Conservation (phyloP, 2,888 invertebrate genomes). For the Lasioglossum lativentre region DNA sequence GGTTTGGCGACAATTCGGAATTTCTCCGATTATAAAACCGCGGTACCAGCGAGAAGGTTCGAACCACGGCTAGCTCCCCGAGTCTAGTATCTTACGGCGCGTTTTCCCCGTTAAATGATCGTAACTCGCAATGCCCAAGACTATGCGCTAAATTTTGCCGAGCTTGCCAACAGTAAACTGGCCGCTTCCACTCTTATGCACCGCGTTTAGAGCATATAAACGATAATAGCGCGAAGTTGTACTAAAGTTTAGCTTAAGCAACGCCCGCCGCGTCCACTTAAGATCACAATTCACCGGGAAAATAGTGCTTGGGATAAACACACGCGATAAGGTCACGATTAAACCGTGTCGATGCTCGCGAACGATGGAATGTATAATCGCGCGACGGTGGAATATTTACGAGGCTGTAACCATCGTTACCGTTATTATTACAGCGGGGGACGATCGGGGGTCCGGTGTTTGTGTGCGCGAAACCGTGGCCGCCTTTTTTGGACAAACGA, state of each 20-base stretch:
- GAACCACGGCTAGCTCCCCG: not conserved
- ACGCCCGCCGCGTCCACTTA: constrained; percentile 6
- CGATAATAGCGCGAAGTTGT: not conserved
- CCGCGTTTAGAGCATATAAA: not conserved
- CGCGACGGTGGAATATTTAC: constrained; percentile 36
- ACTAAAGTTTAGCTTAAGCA: not conserved
- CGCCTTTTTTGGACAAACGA: constrained; percentile 37
- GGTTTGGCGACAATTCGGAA: no score
- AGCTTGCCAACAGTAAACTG: not conserved
- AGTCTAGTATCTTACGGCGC: not conserved
- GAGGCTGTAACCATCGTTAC: constrained; percentile 22
- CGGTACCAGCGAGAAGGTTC: not conserved
- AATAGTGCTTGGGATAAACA: constrained; percentile 17
- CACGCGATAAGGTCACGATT: constrained; percentile 23
- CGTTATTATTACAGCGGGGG: constrained; percentile 23
- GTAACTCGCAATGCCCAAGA: not conserved
- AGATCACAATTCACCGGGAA: constrained; percentile 9
- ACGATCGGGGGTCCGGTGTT: not conserved
- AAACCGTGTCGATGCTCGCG: constrained; percentile 32
- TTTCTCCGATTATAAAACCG: not conserved
- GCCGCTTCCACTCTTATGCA: not conserved
- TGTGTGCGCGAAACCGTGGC: not conserved
- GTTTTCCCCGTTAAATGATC: not conserved
- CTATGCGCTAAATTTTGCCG: not conserved
- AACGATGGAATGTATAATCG: constrained; percentile 27